These are phyloP conservation scores for Boleophthalmus pectinirostris DNA, from an alignment of 2,113 vertebrate species.

Conservation along the genomic window DNA sequence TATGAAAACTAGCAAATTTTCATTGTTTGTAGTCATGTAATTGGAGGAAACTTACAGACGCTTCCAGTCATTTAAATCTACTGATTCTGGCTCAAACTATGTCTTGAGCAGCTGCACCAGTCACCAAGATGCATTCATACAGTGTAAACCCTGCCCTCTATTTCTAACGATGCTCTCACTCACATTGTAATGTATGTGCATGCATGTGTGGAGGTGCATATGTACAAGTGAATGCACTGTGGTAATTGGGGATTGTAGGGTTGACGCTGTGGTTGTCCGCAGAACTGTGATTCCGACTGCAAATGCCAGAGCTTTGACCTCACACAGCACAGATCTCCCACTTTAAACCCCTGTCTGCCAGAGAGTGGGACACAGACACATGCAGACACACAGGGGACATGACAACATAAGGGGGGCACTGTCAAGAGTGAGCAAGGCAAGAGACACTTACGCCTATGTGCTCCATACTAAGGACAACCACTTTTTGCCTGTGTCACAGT, in stretches of 20 bases:
- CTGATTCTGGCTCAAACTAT: too few relatives aligned
- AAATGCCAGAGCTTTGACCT: conserved; percentile 73
- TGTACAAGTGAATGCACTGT: conserved; percentile 1
- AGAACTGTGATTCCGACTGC: conserved; percentile 64
- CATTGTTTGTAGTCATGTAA: not conserved
- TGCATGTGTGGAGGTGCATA: not conserved
- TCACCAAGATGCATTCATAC: too few relatives aligned
- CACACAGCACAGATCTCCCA: conserved; percentile 60
- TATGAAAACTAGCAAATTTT: not conserved
- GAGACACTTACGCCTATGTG: not conserved
- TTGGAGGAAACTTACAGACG: not conserved
- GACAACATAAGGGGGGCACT: conserved; percentile 15
- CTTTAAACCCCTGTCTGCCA: conserved; percentile 61
- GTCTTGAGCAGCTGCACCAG: too few relatives aligned
- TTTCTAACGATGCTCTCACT: too few relatives aligned
- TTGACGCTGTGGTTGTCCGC: conserved; percentile 59
- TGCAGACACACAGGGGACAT: conserved; percentile 15
- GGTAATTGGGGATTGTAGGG: conserved; percentile 51
- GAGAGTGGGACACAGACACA: conserved; percentile 39
- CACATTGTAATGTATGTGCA: not conserved
- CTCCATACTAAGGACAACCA: not conserved
- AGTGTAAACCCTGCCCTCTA: too few relatives aligned
- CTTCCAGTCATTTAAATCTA: not conserved
- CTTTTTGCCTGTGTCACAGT: too few relatives aligned
- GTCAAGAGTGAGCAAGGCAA: conserved; percentile 9